A percentile compares a stretch with the other conserved stretches of the same genome.
phyloP scores from a whole-genome alignment of 2,797 vertebrate genomes.

The Fistularia tabacaria region DNA sequence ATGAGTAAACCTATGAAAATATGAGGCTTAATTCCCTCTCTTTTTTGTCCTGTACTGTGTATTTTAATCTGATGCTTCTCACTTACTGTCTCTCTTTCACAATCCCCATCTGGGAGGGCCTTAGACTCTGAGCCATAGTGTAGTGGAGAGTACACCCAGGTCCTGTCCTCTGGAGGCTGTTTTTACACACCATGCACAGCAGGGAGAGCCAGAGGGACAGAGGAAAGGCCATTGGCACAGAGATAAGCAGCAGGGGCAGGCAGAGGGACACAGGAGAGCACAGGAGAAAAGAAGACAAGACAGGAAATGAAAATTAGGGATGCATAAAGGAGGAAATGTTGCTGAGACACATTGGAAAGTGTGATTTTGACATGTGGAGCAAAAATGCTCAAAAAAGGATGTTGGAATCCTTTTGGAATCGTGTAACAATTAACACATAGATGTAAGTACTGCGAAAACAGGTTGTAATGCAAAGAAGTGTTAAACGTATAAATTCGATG shows the following conservation, averaged over 20 bases:
- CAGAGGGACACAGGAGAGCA: constrained; percentile 63
- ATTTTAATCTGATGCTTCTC: constrained; percentile 58
- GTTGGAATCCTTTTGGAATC: constrained; percentile 34
- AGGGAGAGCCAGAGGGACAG: constrained; percentile 78
- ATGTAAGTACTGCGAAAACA: constrained; percentile 21
- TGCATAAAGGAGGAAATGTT: constrained; percentile 75
- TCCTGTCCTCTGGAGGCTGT: constrained; percentile 96
- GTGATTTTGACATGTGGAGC: constrained; percentile 48
- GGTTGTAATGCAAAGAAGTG: constrained; percentile 15
- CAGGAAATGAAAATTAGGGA: constrained; percentile 79
- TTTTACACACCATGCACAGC: constrained; percentile 73
- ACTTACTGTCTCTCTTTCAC: constrained; percentile 98
- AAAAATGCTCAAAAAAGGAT: constrained; percentile 25
- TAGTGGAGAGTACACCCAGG: constrained; percentile 99
- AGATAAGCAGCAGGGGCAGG: constrained; percentile 73
- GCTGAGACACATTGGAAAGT: constrained; percentile 64
- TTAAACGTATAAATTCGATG: neutral
- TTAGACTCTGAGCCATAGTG: constrained; percentile 92
- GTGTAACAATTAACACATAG: constrained; percentile 29
- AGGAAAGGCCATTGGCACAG: constrained; percentile 69
- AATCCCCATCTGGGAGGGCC: constrained; percentile 86
- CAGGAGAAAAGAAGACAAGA: constrained; percentile 73
- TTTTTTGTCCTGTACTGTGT: constrained; percentile 23
- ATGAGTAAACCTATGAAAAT: neutral
- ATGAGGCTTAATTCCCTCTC: constrained; percentile 24